These are phyloP conservation scores for Nymphalis urticae DNA, from an alignment of 2,888 invertebrate genomes.

Conservation along the genomic window DNA sequence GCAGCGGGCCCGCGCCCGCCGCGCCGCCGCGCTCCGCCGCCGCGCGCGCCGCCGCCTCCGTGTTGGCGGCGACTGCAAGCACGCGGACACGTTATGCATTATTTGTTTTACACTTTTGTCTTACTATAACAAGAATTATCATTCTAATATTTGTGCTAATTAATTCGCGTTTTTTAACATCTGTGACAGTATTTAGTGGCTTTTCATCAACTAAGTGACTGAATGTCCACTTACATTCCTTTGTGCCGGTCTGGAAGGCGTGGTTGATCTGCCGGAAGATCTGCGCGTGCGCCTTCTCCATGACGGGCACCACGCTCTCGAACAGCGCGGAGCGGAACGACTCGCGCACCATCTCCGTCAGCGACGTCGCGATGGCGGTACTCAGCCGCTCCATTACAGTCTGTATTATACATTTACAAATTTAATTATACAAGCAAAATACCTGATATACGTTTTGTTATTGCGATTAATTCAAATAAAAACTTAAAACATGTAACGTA, in stretches of 20 bases:
- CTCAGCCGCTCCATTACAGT: conserved; percentile 88
- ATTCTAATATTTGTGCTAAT: no score
- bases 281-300: conserved; percentile 92
- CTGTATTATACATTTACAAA: conserved; percentile 63
- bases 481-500: no score
- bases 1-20: conserved; percentile 45
- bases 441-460: no score
- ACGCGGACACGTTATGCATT: not conserved
- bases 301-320: conserved; percentile 89
- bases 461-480: no score
- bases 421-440: not conserved
- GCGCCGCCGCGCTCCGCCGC: conserved; percentile 69
- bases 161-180: no score
- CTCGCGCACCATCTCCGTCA: conserved; percentile 87
- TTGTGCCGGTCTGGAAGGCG: conserved; percentile 92
- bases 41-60: conserved; percentile 64
- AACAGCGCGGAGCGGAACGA: conserved; percentile 90
- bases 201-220: not conserved
- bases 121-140: no score
- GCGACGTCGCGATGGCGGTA: conserved; percentile 84
- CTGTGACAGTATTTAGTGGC: not conserved
- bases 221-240: conserved; percentile 87
- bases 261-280: conserved; percentile 95
- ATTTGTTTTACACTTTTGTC: no score
- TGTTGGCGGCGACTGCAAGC: conserved; percentile 60